A percentile compares a stretch with the other conserved stretches of the same genome.
phyloP scores from a whole-genome alignment of 2,113 vertebrate species.

The Ciconia stormi region DNA sequence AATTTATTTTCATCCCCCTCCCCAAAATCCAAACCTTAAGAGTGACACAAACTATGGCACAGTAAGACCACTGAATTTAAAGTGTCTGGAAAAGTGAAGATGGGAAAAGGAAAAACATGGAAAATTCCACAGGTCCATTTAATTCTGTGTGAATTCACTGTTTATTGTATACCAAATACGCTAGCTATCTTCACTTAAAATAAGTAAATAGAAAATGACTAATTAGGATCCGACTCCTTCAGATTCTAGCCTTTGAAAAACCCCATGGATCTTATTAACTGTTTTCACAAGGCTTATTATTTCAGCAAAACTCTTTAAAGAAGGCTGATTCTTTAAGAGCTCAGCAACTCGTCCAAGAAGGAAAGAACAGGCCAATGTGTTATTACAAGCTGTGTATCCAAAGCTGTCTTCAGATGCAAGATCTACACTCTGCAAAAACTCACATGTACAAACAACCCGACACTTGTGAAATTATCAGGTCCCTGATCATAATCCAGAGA shows the following conservation, averaged over 20 bases:
- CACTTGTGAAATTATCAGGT: neutral
- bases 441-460: fast-evolving
- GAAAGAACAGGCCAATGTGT: neutral
- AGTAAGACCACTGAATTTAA: neutral
- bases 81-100: neutral
- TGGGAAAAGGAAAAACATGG: neutral
- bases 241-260: neutral
- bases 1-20: neutral
- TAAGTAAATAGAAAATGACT: neutral
- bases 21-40: neutral
- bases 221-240: neutral
- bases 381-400: neutral
- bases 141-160: neutral
- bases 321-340: neutral
- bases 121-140: neutral
- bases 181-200: neutral
- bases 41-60: neutral
- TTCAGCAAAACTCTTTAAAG: neutral
- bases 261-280: neutral
- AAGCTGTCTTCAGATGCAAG: neutral
- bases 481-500: neutral
- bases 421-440: neutral
- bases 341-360: neutral
- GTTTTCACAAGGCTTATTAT: neutral
- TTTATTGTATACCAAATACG: neutral